Evolutionary conservation across 2,797 vertebrate species (phyloP).

Genomic region (Dipus sagitta): DNA sequence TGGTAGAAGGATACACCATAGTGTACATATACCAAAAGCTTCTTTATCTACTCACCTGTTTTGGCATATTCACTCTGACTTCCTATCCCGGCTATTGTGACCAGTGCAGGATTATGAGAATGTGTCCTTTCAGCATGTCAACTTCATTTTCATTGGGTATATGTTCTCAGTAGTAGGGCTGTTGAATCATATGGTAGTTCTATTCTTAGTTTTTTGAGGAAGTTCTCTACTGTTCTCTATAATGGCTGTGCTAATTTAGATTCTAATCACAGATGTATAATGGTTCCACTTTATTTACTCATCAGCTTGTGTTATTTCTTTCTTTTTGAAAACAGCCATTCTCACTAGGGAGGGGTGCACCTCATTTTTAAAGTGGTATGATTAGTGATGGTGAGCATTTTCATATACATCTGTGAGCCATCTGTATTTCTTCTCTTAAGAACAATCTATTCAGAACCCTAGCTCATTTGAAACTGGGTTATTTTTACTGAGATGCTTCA

Average conservation of each 20-base stretch:
- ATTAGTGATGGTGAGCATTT: neutral
- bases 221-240: neutral
- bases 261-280: neutral
- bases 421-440: neutral
- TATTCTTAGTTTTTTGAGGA: neutral
- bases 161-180: neutral
- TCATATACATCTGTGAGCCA: neutral
- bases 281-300: neutral
- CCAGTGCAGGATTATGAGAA: neutral
- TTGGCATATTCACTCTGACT: neutral
- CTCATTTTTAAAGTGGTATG: neutral
- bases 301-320: neutral
- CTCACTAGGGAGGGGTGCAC: neutral
- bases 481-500: neutral
- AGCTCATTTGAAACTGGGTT: neutral
- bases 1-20: neutral
- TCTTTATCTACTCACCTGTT: neutral
- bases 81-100: neutral
- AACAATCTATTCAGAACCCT: neutral
- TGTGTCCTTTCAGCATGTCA: neutral
- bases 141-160: neutral
- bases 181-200: neutral
- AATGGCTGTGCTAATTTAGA: neutral
- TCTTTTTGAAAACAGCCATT: neutral
- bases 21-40: too few relatives aligned